Base-by-base conservation (phyloP, 35 echinoderm and acorn worm genomes). In the Patiria miniata region DNA sequence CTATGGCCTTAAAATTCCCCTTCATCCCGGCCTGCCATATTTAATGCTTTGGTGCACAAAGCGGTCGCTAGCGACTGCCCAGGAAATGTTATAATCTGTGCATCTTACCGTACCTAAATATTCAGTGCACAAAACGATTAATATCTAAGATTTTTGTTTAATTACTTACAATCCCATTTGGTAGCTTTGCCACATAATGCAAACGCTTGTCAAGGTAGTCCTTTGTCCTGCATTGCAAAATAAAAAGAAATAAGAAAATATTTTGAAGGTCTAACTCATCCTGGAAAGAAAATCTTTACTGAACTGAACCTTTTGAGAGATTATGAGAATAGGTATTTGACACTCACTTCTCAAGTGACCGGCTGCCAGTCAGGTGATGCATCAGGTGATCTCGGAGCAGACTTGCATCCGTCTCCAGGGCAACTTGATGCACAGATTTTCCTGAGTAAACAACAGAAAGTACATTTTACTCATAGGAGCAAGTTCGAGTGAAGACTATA, bases 361-460 rank as follows among this genome's bases (percentile, higher is more conserved):
- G 81, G 57, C 55, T 83, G 38, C 57, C 57, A 37, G 32, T 36
- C 38, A 83, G 26, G 38, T 83, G 81, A 60, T 83, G 81, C 52
- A 53, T 58, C 57, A 83, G 52, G 54, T 83, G 57, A 21, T 83
- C 36, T 57, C 53, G 52, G 2, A 83, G 57, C 37, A 83, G 10
- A n/a, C 2, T 7, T 7, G 81, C 81, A 83, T 83, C 53, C 3
- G 38, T 83, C 28, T 83, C 81, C 38, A 59, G 29, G 29, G 10
- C 52, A 58, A 83, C 57, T 61, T 39, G 51, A 83, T 83, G n/a
- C 1, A 83, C 42, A 37, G 21, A 32, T 51, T 83, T 51, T 58
- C 54, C 81, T 83, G 10, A 8, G 58, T 21, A 61, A 39, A 36
- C 37, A 83, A 59, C 3, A 83, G 34, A 39, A 37, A 1, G 4